These are phyloP conservation scores for Lysandra coridon DNA, from an alignment of 2,888 invertebrate genomes.

Conservation along the genomic window DNA sequence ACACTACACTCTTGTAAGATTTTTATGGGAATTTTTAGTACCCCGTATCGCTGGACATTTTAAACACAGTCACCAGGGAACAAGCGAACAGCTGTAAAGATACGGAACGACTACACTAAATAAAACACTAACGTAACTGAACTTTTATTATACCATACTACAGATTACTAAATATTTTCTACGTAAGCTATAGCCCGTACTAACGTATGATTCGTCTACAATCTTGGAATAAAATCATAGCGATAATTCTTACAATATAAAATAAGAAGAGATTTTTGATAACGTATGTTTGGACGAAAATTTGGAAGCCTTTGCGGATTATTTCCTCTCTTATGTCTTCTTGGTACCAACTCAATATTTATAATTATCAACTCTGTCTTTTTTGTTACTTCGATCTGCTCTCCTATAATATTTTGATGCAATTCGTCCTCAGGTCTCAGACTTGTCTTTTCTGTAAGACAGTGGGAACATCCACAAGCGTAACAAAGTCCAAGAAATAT, in stretches of 20 bases:
- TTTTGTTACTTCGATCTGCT: neutral
- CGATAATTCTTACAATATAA: no score
- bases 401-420: neutral
- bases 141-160: neutral
- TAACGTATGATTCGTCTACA: no score
- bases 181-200: neutral
- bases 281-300: no score
- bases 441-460: no score
- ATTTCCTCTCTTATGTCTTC: no score
- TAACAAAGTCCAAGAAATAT: neutral
- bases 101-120: constrained; percentile 12
- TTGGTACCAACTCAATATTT: no score
- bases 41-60: neutral
- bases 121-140: constrained; percentile 17
- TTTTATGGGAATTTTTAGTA: constrained; percentile 15
- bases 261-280: no score
- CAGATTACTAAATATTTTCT: neutral
- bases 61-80: constrained; percentile 3
- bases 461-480: neutral
- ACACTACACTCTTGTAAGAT: constrained; percentile 19
- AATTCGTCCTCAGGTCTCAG: no score
- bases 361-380: no score
- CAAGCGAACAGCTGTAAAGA: constrained; percentile 20
- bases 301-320: no score
- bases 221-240: no score